Base-by-base conservation (phyloP, 2,113 vertebrate species). In the cattle (Bos taurus) region DNA sequence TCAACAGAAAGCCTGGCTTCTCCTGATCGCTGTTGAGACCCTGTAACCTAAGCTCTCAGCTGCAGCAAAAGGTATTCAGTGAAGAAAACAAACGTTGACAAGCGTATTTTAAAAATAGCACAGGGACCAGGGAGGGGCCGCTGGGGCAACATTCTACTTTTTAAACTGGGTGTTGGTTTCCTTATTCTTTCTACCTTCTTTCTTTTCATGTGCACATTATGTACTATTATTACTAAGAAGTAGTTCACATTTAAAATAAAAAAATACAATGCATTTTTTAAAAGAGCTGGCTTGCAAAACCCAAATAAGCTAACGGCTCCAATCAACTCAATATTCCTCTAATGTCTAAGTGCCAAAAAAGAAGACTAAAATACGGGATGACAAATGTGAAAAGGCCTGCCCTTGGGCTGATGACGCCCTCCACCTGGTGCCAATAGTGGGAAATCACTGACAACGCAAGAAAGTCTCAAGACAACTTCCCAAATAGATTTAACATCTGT, bases 91-190 rank as follows among this genome's bases (percentile, higher is more conserved):
- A 78, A 96, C 7, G 16, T 81, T 84, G 71, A 77, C 80, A 90
- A 91, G 28, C 9, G 7, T 26, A 54, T 91, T 90, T 94, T 98
- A 82, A 97, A 98, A 97, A 98, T 95, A 98, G 96, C 56, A 13
- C n/a, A 43, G 86, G 33, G 93, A 95, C 59, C 36, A 11, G 26
- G n/a, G 85, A 82, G 50, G 93, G 40, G 48, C 62, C 17, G 2
- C 0, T 5, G 74, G 21, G 77, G 64, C 60, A 77, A 26, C 2
- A 50, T 33, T 46, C 67, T 81, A 40, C 50, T 62, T 54, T 82
- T 52, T 67, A 52, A 80, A 23, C 77, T 88, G 59, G 30, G 7
- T 71, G 11, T 71, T 71, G 60, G 64, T 60, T 60, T 80, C 43
- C 13, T 84, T 83, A 54, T 60, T 83, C 7, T 30, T 36, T 40